Percentiles rank a stretch among this genome's conserved stretches.
phyloP scores from a whole-genome alignment of 2,797 vertebrate species.

The Tenualosa thibaudeaui region DNA sequence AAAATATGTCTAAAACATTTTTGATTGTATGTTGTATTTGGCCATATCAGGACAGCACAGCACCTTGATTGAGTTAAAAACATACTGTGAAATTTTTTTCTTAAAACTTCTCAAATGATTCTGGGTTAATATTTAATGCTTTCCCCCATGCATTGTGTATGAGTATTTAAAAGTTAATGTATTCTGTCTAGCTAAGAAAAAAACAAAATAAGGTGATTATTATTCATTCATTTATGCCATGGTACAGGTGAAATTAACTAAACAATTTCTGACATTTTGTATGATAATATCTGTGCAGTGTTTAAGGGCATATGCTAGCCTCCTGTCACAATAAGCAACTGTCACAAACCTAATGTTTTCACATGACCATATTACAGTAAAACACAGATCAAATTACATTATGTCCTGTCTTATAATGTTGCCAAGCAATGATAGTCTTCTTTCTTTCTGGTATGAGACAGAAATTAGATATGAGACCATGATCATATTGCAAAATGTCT shows the following conservation, averaged over 20 bases:
- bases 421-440: background rate
- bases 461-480: background rate
- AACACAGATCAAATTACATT: background rate
- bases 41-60: background rate
- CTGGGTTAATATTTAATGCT: conserved; percentile 49
- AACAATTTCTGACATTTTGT: background rate
- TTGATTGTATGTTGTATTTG: background rate
- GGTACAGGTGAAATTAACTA: background rate
- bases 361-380: background rate
- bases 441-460: conserved; percentile 1
- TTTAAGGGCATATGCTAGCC: background rate
- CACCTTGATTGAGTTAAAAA: background rate
- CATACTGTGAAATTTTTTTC: background rate
- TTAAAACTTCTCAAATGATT: conserved; percentile 44
- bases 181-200: conserved; percentile 32
- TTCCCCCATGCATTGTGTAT: conserved; percentile 49
- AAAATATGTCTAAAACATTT: background rate
- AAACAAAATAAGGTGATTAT: background rate
- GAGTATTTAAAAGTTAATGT: conserved; percentile 55
- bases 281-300: background rate
- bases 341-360: background rate
- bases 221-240: background rate
- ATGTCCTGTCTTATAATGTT: background rate
- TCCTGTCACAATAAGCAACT: too few species aligned
- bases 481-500: background rate